phyloP scores from a whole-genome alignment of 2,888 invertebrate species.

The Salpingus planirostris region DNA sequence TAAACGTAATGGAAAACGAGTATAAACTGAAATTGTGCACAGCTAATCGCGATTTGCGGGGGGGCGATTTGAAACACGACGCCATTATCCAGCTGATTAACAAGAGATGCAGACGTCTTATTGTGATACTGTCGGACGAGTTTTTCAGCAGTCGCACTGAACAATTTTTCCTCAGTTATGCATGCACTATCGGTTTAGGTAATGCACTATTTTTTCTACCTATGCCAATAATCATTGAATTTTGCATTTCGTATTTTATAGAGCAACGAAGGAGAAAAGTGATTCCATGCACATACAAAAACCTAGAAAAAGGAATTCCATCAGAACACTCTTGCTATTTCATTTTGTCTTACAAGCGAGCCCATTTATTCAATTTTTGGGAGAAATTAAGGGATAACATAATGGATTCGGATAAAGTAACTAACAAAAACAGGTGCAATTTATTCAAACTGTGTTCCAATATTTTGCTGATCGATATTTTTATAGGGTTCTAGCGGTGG shows the following conservation, averaged over 20 bases:
- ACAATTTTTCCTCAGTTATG: conserved; percentile 69
- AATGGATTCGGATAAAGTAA: not conserved
- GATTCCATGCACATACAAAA: conserved; percentile 62
- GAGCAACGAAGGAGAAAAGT: conserved; percentile 45
- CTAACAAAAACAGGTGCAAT: conserved; percentile 3
- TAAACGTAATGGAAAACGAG: conserved; percentile 52
- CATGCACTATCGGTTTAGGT: conserved; percentile 76
- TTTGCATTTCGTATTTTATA: conserved; percentile 19
- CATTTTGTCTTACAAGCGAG: too few relatives aligned
- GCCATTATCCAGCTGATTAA: conserved; percentile 65
- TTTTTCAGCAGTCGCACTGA: conserved; percentile 73
- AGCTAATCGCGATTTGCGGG: conserved; percentile 63
- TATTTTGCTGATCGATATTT: too few relatives aligned
- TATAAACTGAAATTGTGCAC: conserved; percentile 62
- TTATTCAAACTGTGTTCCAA: not conserved
- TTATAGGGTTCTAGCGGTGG: too few relatives aligned
- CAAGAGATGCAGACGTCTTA: conserved; percentile 67
- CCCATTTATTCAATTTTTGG: conserved; percentile 61
- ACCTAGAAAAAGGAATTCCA: conserved; percentile 50
- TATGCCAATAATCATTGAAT: not conserved
- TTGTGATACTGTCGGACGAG: conserved; percentile 69
- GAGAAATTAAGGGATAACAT: conserved; percentile 44
- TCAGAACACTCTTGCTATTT: too few relatives aligned
- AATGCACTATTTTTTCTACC: too few relatives aligned
- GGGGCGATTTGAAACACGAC: conserved; percentile 63